phyloP scores from a whole-genome alignment of 2,797 vertebrate genomes.

The Darevskia nairensis region DNA sequence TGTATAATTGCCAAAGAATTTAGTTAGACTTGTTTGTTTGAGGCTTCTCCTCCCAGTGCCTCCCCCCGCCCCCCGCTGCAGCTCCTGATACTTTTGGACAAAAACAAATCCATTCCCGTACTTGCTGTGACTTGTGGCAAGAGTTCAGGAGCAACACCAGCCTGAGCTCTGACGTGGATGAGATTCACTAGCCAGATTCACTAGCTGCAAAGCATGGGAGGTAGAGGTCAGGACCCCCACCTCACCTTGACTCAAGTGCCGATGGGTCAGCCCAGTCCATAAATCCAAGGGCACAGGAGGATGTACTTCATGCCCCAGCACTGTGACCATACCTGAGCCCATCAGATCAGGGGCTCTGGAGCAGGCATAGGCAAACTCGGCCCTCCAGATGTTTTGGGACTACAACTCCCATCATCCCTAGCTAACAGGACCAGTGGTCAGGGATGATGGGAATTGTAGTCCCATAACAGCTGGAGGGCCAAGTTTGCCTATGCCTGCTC shows the following conservation, averaged over 20 bases:
- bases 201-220: not conserved
- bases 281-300: no score
- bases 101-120: not conserved
- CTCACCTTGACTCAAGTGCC: no score
- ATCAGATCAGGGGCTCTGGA: no score
- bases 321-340: no score
- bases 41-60: not conserved
- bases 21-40: slow-evolving; percentile 77
- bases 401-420: no score
- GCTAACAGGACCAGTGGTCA: no score
- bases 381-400: no score
- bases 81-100: slow-evolving; percentile 61
- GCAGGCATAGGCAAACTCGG: no score
- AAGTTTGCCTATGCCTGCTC: no score
- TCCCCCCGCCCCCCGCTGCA: slow-evolving; percentile 34
- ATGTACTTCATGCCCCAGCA: not conserved
- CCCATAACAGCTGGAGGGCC: no score
- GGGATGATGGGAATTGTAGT: no score
- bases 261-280: no score
- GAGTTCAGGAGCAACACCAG: not conserved
- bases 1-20: slow-evolving; percentile 89
- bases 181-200: not conserved
- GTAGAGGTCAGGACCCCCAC: not conserved
- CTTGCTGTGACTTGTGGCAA: not conserved
- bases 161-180: not conserved